A percentile compares a stretch with the other conserved stretches of the same genome.
Conservation (phyloP, 2,888 invertebrate species). For the Seira musarum region DNA sequence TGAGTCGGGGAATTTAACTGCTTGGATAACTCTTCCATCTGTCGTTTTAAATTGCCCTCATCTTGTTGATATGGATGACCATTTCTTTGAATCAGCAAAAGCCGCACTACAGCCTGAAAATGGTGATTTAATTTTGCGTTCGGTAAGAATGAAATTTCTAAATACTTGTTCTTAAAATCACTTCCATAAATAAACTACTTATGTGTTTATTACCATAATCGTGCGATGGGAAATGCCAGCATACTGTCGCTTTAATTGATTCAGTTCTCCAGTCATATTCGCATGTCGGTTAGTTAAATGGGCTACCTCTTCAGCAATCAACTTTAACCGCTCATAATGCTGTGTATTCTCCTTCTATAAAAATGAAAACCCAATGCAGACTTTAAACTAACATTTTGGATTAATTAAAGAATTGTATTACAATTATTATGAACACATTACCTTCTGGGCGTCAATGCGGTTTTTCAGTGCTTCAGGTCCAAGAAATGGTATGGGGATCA, state of each 20-base stretch:
- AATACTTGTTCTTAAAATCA: neutral
- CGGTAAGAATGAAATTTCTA: constrained; percentile 7
- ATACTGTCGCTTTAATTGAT: constrained; percentile 86
- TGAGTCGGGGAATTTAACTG: constrained; percentile 93
- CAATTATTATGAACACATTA: too few relatives aligned
- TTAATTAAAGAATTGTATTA: neutral
- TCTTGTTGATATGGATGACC: constrained; percentile 90
- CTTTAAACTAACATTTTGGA: neutral
- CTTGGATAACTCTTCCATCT: constrained; percentile 88
- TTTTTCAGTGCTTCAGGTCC: constrained; percentile 84
- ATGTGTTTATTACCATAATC: constrained; percentile 82
- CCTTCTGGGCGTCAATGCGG: constrained; percentile 81
- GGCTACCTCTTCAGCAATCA: constrained; percentile 84
- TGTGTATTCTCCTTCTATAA: constrained; percentile 83
- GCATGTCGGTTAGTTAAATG: constrained; percentile 87
- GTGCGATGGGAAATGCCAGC: constrained; percentile 88
- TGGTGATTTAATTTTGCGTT: neutral
- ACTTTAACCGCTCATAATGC: constrained; percentile 86
- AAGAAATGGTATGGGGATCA: constrained; percentile 94
- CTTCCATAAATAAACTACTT: neutral
- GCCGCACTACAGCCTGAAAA: constrained; percentile 85
- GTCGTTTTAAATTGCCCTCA: constrained; percentile 90
- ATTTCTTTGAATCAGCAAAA: constrained; percentile 90
- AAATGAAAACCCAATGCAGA: too few relatives aligned
- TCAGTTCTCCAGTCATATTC: constrained; percentile 84